Base-by-base conservation (phyloP, 2,797 vertebrate species). In the Staurois parvus region DNA sequence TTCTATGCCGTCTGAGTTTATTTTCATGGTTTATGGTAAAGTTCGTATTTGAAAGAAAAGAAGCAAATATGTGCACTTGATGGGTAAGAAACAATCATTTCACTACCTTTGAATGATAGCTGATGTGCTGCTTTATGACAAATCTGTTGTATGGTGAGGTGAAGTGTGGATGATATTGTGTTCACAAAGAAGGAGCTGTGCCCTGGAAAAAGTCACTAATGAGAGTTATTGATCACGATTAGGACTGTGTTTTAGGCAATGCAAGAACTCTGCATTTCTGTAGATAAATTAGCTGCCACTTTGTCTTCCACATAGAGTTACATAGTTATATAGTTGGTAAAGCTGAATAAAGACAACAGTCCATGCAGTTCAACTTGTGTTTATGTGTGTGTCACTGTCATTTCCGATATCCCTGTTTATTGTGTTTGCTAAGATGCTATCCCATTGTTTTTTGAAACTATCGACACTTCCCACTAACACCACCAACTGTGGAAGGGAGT, bases 31-130 rank as follows among this genome's bases (percentile, higher is more conserved):
- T 88, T 72, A 74, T 85, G 79, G 8, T 79, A 40, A 88, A 87
- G 68, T 45, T 84, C 26, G 24, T 2, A 45, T 70, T 69, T 68
- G n/a, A 85, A 73, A 77, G 82, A 42, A 80, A 80, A 76, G 84
- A 74, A 80, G n/a, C 24, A 45, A 67, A 74, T 15, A 48, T 74
- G 34, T 85, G 68, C 80, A 76, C 45, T 70, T 90, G 79, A 91
- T 89, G 89, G 91, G 89, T 93, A 92, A 92, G 91, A 37, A 62
- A 79, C 12, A 40, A 69, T 64, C 0, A 48, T 79, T 69, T 75
- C 21, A 12, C 6, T 74, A 48, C 8, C 12, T 79, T 30, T 76
- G 2, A 7, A 40, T 84, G 26, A 29, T 79, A 52, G 28, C 24
- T 84, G 19, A 0, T 28, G 0, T 0, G 40, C 66, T 86, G 72